Base-by-base conservation (phyloP, 2,797 vertebrate genomes). In the Alcedo quadribrachys region DNA sequence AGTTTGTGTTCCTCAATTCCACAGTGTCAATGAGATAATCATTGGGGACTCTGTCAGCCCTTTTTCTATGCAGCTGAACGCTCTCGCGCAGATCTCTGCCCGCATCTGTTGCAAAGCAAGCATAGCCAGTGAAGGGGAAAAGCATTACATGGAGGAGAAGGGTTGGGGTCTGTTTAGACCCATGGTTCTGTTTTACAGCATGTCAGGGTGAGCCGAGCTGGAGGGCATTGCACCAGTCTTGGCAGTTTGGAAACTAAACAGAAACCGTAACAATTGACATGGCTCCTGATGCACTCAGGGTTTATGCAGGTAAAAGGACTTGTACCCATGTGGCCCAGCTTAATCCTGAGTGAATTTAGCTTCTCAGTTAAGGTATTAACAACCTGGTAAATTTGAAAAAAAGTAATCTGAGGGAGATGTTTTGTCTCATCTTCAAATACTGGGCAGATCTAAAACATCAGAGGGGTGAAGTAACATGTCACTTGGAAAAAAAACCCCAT, bases 61-160 rank as follows among this genome's bases (percentile, higher is more conserved):
- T 65, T 16, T 77, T 91, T 83, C 97, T 96, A 92, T 96, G 97
- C 96, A 97, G 97, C 96, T 90, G 85, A 63, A 19, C 3, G 22
- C 85, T 33, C 89, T 90, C 81, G 55, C 45, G 83, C 92, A 94
- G 74, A 46, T 85, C 80, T 75, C 85, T 94, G 91, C 69, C 93
- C 48, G 2, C 89, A 50, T 81, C 83, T 79, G 50, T 93, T 87
- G 73, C 83, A n/a, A 65, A 91, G 92, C 89, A 68, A 51, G 87
- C 55, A 32, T 48, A 93, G 95, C 79, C 75, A 91, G 87, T 83
- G 91, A 92, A 90, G 81, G 76, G 94, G 66, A 76, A 76, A 19
- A 80, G 76, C 68, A 43, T 88, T 61, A 81, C 67, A 13, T 50
- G 92, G 92, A 82, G 65, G 82, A 57, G 93, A 15, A 83, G 18